These are phyloP conservation scores for Tenthredo amoena DNA, from an alignment of 2,888 invertebrate genomes.

Conservation along the genomic window DNA sequence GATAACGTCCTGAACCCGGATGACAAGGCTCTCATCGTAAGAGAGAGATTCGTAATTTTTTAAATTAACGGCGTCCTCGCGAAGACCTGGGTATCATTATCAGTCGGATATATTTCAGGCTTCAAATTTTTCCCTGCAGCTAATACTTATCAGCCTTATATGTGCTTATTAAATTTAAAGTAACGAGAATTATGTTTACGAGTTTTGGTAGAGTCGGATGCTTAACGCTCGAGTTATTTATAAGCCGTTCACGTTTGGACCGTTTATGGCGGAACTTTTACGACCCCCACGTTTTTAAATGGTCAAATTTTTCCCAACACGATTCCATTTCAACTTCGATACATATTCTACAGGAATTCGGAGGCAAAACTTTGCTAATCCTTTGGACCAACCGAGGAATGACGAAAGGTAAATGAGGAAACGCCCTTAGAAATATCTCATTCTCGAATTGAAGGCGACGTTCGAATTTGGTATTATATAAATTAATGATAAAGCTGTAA, in stretches of 20 bases:
- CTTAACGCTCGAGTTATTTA: constrained; percentile 26
- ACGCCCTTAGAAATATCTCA: neutral
- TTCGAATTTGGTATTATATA: neutral
- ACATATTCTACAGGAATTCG: neutral
- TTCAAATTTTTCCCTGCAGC: neutral
- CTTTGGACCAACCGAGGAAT: neutral
- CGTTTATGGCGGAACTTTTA: constrained; percentile 11
- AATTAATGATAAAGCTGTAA: neutral
- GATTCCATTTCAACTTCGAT: constrained; percentile 30
- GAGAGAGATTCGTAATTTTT: constrained; percentile 1
- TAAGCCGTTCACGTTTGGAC: constrained; percentile 1
- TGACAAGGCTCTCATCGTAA: constrained; percentile 8
- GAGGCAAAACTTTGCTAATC: constrained; percentile 13
- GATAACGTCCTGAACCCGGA: constrained; percentile 18
- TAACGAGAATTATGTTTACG: constrained; percentile 11
- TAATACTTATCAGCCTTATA: neutral
- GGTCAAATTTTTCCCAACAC: neutral
- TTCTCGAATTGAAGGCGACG: neutral
- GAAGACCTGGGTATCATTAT: neutral
- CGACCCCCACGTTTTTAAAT: neutral
- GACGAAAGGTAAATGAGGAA: neutral
- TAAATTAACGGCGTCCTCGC: neutral
- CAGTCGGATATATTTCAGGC: neutral
- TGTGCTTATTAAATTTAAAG: neutral
- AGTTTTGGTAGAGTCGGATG: neutral